Evolutionary conservation across 2,797 vertebrate species (phyloP).

Genomic region (Yasuhikotakia modesta): DNA sequence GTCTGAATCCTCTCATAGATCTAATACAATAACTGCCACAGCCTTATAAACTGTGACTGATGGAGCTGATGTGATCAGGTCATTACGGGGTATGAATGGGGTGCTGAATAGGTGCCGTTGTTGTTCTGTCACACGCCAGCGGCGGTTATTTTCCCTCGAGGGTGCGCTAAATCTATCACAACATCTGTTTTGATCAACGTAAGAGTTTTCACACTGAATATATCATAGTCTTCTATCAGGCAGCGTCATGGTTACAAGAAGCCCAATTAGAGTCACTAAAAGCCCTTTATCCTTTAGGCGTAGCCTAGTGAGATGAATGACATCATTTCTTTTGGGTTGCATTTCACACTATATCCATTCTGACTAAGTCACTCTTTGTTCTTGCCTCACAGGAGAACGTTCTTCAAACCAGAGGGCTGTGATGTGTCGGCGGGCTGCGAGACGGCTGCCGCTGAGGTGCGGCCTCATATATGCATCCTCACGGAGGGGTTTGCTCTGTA

Average conservation of each 20-base stretch:
- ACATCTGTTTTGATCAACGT: constrained; percentile 47
- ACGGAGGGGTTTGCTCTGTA: constrained; percentile 35
- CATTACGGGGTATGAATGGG: constrained; percentile 36
- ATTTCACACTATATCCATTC: constrained; percentile 29
- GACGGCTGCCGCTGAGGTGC: constrained; percentile 19
- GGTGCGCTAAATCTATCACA: constrained; percentile 34
- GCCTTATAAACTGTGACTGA: constrained; percentile 35
- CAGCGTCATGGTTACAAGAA: constrained; percentile 46
- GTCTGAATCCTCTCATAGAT: not conserved
- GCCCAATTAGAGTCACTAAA: constrained; percentile 45
- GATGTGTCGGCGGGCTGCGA: constrained; percentile 27
- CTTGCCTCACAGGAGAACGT: not conserved
- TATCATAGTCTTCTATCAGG: constrained; percentile 46
- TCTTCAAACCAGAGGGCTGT: not conserved
- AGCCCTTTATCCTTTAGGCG: constrained; percentile 36
- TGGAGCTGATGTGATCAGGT: constrained; percentile 23
- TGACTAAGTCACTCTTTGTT: constrained; percentile 2
- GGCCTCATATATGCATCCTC: constrained; percentile 54
- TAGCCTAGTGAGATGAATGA: constrained; percentile 31
- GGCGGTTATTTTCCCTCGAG: constrained; percentile 30
- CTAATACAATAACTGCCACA: constrained; percentile 20
- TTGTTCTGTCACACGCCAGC: constrained; percentile 39
- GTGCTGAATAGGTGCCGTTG: constrained; percentile 32
- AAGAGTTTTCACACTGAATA: constrained; percentile 41
- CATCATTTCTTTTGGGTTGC: constrained; percentile 24